Evolutionary conservation across 37 sponge, comb jelly and placozoan species (phyloP).

Genomic region (Crambe crambe): DNA sequence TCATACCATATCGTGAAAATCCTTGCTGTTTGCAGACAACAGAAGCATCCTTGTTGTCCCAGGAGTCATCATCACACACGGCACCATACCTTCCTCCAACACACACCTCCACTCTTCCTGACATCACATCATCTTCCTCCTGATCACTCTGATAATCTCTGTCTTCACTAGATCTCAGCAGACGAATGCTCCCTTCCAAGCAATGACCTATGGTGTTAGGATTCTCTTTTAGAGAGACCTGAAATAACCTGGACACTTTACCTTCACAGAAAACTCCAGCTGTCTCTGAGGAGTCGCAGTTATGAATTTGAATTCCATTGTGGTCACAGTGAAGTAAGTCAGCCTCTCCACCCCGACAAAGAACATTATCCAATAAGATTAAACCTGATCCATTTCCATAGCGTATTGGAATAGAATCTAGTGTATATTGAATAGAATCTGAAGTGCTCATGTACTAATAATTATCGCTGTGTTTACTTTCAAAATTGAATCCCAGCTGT

Average conservation of each 20-base stretch:
- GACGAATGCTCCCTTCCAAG: conserved; percentile 23
- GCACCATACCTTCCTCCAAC: background rate
- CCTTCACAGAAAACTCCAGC: conserved; percentile 18
- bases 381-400: background rate
- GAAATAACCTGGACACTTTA: background rate
- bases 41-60: conserved; percentile 44
- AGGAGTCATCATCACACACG: conserved; percentile 29
- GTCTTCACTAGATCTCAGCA: background rate
- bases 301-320: background rate
- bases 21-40: conserved; percentile 39
- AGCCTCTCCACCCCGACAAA: background rate
- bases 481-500: background rate
- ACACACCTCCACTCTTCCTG: conserved; percentile 16
- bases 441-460: background rate
- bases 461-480: background rate
- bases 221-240: background rate
- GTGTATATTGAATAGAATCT: background rate
- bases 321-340: background rate
- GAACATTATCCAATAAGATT: conserved; percentile 4
- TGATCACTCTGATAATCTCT: background rate
- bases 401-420: background rate
- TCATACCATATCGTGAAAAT: conserved; percentile 32
- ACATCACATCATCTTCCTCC: background rate
- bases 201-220: background rate
- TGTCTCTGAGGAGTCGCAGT: background rate